phyloP scores from a whole-genome alignment of 2,888 invertebrate species.

The Polyploca ridens region DNA sequence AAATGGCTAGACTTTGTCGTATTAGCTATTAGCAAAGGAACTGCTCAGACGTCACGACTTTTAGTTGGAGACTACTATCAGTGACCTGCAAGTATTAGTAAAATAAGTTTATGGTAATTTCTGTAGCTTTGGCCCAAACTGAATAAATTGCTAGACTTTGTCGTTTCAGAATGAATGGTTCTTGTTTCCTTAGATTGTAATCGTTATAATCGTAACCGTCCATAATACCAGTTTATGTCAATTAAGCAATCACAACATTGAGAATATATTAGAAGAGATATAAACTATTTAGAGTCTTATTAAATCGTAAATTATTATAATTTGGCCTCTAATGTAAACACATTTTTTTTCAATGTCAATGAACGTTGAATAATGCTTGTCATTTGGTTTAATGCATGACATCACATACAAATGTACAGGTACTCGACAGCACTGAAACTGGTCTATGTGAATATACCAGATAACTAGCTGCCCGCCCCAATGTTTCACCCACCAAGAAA shows the following conservation, averaged over 20 bases:
- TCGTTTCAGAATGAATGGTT: too few relatives aligned
- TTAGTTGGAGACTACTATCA: not conserved
- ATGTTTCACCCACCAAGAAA: too few relatives aligned
- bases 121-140: too few relatives aligned
- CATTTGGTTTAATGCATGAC: not conserved
- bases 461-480: not conserved
- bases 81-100: not conserved
- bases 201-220: not conserved
- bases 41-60: not conserved
- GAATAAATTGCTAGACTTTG: too few relatives aligned
- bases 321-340: not conserved
- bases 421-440: not conserved
- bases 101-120: too few relatives aligned
- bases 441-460: not conserved
- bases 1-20: not conserved
- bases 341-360: slow-evolving; percentile 11
- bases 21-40: not conserved
- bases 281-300: not conserved
- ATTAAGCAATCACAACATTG: too few relatives aligned
- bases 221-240: too few relatives aligned
- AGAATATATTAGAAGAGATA: too few relatives aligned
- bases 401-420: not conserved
- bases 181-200: not conserved
- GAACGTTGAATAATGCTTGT: not conserved
- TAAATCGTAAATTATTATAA: not conserved